Evolutionary conservation across 2,888 invertebrate genomes (phyloP), one percentile per base, ranked within the genome.

Genomic region (Epirrhoe alternata): DNA sequence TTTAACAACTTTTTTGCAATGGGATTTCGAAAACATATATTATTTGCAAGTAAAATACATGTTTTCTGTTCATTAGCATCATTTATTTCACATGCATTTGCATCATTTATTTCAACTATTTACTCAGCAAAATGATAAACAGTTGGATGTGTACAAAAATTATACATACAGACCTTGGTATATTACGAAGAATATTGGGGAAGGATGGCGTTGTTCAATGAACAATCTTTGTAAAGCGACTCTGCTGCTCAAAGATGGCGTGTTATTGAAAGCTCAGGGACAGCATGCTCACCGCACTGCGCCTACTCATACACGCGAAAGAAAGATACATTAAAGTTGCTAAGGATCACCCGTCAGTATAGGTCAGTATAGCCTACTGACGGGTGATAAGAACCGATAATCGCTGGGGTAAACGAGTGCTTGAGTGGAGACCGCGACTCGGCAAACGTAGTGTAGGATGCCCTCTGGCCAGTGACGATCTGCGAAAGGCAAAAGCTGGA

Each of bases 141-240:
- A 69, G 42, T 74, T 74, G 50, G 72, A 74, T 55, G 68, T 77
- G 73, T 75, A 75, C 54, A 73, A 74, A 6, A 58, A 69, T 6
- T 82, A 76, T 38, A 79, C 79, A 0, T 80, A 76, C 60, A 58
- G 71, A n/a, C 66, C 68, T 30, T 66, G 68, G 38, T 70, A 68
- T 45, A 54, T 55, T 5, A 33, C 33, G 6, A 65, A 57, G 6
- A 67, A 65, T 16, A 12, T 31, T 14, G 69, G 68, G 0, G n/a
- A 65, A 1, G 70, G 74, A 6, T 77, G 73, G 72, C 69, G 77
- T 7, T 79, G 79, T 51, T 70, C 70, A 6, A 42, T 54, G n/a
- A 61, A 65, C 10, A 62, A 16, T 8, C 38, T 24, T 0, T 79
- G 79, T 50, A 75, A 73, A 52, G 73, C 77, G 0, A 61, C 51